Conservation (phyloP, 2,797 vertebrate species). For the Siniperca undulata region DNA sequence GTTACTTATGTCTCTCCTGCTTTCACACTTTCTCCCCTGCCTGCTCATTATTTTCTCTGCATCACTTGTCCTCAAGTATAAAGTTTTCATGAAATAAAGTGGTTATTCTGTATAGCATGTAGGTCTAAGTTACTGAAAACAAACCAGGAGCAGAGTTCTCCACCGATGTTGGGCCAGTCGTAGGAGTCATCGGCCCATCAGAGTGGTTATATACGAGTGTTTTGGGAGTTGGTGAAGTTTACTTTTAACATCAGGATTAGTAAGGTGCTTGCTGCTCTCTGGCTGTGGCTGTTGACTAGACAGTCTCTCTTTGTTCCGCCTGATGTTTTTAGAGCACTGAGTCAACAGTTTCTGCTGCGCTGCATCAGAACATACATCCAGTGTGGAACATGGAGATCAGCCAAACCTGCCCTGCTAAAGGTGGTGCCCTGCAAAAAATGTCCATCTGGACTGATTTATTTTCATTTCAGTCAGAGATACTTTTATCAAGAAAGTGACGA, state of each 20-base stretch:
- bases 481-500: conserved; percentile 2
- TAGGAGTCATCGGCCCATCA: conserved; percentile 23
- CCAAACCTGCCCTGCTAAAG: conserved; percentile 57
- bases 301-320: conserved; percentile 77
- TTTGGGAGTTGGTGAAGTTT: conserved; percentile 68
- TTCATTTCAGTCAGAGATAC: conserved; percentile 15
- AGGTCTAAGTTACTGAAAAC: conserved; percentile 27
- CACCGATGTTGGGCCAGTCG: background rate
- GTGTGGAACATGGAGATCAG: conserved; percentile 64
- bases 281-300: conserved; percentile 66
- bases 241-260: conserved; percentile 74
- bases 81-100: conserved; percentile 42
- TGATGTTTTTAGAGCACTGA: conserved; percentile 79
- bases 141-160: conserved; percentile 11
- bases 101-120: conserved; percentile 5
- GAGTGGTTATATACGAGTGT: conserved; percentile 61
- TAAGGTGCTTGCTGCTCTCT: conserved; percentile 69
- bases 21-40: conserved; percentile 34
- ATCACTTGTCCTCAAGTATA: conserved; percentile 29
- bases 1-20: conserved; percentile 25
- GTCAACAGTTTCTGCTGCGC: conserved; percentile 79
- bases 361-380: conserved; percentile 77
- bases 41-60: conserved; percentile 53
- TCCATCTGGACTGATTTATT: conserved; percentile 28
- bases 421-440: conserved; percentile 41